A percentile compares a stretch with the other conserved stretches of the same genome.
These are phyloP conservation scores for Andrena flavipes DNA, from an alignment of 2,888 invertebrate species.

Conservation along the genomic window DNA sequence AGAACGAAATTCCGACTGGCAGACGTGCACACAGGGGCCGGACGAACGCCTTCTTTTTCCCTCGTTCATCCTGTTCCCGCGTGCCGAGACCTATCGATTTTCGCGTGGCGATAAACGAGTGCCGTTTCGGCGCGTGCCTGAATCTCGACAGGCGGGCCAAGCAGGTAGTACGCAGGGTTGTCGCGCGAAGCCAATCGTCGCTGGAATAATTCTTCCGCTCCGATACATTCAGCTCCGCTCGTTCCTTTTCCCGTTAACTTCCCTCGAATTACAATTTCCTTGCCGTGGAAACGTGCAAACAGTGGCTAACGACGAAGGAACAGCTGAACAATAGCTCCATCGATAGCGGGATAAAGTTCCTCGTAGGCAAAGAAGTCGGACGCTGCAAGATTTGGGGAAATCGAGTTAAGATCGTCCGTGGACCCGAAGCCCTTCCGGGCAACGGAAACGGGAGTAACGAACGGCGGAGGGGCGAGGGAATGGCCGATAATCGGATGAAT, in stretches of 20 bases:
- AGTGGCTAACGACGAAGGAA: slow-evolving; percentile 9
- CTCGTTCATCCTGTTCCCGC: slow-evolving; percentile 12
- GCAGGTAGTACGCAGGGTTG: not conserved
- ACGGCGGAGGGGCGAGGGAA: slow-evolving; percentile 20
- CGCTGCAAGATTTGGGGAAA: not conserved
- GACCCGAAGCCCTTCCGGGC: slow-evolving; percentile 1
- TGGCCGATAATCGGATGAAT: slow-evolving; percentile 60
- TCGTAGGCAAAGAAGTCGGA: not conserved
- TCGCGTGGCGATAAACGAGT: slow-evolving; percentile 47
- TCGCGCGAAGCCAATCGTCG: slow-evolving; percentile 42
- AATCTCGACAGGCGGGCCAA: slow-evolving; percentile 44
- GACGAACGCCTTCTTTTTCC: not conserved
- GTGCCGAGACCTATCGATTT: slow-evolving; percentile 53
- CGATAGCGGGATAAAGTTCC: slow-evolving; percentile 6
- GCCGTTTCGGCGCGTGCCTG: slow-evolving; percentile 47
- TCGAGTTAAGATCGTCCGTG: slow-evolving; percentile 16
- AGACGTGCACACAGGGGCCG: not conserved
- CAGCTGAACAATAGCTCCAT: not conserved
- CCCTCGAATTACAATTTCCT: not conserved
- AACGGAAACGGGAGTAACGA: slow-evolving; percentile 19
- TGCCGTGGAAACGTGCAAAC: slow-evolving; percentile 7
- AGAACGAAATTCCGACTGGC: slow-evolving; percentile 44
- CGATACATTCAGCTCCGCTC: not conserved
- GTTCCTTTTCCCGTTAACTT: not conserved
- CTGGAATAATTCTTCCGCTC: slow-evolving; percentile 12